Conservation (phyloP, 2,888 invertebrate genomes). For the Papilio demoleus region DNA sequence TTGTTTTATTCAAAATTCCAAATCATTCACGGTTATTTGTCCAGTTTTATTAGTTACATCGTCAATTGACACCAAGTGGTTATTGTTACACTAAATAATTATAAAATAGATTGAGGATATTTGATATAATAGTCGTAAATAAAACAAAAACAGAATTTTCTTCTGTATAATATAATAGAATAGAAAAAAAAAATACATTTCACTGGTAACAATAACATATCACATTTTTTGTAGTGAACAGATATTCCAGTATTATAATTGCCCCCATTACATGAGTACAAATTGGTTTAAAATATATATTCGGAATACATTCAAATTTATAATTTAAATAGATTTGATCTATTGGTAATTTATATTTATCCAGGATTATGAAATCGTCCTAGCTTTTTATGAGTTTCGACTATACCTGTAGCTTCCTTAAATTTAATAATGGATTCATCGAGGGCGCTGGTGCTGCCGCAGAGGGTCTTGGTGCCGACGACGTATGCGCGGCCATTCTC, state of each 20-base stretch:
- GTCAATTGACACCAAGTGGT: slow-evolving; percentile 24
- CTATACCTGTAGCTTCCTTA: slow-evolving; percentile 90
- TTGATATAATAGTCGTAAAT: not conserved
- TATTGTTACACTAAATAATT: not conserved
- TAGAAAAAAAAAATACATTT: slow-evolving; percentile 6
- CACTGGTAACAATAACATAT: slow-evolving; percentile 37
- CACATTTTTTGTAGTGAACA: not conserved
- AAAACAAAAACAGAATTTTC: not conserved
- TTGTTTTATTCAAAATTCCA: slow-evolving; percentile 52
- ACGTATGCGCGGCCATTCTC: slow-evolving; percentile 89
- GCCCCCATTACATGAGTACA: not conserved
- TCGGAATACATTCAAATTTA: too few relatives aligned
- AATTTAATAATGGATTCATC: slow-evolving; percentile 93
- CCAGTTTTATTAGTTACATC: not conserved
- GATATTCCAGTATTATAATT: not conserved
- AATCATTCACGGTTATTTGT: not conserved
- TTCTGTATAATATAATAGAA: not conserved
- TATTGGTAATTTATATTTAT: not conserved
- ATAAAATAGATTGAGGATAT: too few relatives aligned
- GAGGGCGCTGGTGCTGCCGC: slow-evolving; percentile 95
- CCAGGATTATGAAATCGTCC: too few relatives aligned
- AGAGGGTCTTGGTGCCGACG: slow-evolving; percentile 93
- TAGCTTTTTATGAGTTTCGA: too few relatives aligned
- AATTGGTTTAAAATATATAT: too few relatives aligned
- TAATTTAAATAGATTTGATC: slow-evolving; percentile 24